Evolutionary conservation across 2,113 vertebrate genomes (phyloP).

Genomic region (Urocitellus parryii): DNA sequence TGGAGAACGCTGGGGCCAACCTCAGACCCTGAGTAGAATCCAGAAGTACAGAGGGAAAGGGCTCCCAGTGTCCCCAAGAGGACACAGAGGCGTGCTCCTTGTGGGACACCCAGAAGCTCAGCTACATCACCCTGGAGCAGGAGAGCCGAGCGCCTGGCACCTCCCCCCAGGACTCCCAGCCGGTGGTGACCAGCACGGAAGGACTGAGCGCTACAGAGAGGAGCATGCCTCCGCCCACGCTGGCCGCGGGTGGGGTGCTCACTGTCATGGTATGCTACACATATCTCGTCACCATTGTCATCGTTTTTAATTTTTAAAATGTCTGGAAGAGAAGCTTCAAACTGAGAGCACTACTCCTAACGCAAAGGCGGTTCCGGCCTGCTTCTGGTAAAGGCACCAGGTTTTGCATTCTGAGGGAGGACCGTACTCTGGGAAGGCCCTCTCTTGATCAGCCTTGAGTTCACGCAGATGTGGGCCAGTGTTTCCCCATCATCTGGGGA

Average conservation of each 20-base stretch:
- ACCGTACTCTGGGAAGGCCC: not conserved
- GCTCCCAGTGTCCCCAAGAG: accelerated
- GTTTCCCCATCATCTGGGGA: not conserved
- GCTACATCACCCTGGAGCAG: accelerated
- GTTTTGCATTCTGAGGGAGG: not conserved
- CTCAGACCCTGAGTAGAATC: accelerated
- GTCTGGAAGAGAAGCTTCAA: not conserved
- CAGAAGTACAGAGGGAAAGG: no score
- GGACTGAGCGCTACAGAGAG: not conserved
- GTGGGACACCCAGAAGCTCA: not conserved
- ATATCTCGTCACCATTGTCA: not conserved
- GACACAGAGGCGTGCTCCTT: accelerated
- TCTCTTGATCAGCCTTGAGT: not conserved
- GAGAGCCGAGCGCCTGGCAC: accelerated
- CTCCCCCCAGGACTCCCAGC: accelerated
- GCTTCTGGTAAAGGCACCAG: not conserved
- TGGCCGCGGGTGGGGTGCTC: accelerated
- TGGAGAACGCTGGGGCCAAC: accelerated
- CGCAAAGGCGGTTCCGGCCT: not conserved
- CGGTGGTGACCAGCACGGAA: accelerated
- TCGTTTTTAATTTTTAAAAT: not conserved
- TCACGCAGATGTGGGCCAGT: not conserved
- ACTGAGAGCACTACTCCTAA: not conserved
- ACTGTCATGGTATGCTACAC: no score
- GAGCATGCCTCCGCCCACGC: accelerated